Percentiles rank a stretch among this genome's conserved stretches.
Evolutionary conservation across 2,888 invertebrate genomes (phyloP).

Genomic region (Hemistola chrysoprasaria): DNA sequence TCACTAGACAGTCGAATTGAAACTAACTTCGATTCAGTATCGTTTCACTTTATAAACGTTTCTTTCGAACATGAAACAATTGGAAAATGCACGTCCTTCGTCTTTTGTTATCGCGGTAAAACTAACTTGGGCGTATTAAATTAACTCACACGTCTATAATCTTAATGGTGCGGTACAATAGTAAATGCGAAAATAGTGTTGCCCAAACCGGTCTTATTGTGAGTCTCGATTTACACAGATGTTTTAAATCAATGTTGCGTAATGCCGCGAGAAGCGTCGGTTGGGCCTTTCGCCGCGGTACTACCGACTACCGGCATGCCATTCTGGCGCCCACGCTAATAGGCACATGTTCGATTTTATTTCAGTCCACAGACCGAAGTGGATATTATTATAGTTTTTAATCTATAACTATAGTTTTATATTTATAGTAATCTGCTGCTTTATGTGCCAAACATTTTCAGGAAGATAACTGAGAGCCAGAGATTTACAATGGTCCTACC

Average conservation of each 20-base stretch:
- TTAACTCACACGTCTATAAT: constrained; percentile 51
- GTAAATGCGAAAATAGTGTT: constrained; percentile 56
- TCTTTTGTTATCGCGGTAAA: constrained; percentile 61
- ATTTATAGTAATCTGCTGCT: no score
- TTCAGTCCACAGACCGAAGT: constrained; percentile 48
- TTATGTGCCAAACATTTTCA: no score
- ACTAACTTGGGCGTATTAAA: constrained; percentile 57
- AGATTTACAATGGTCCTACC: no score
- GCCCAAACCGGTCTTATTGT: constrained; percentile 60
- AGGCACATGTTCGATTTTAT: constrained; percentile 54
- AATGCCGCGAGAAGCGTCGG: constrained; percentile 45
- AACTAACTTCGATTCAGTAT: constrained; percentile 24
- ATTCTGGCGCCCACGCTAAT: constrained; percentile 43
- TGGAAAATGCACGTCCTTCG: constrained; percentile 53
- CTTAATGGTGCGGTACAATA: constrained; percentile 53
- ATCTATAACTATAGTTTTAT: constrained; percentile 39
- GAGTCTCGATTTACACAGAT: constrained; percentile 45
- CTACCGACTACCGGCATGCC: constrained; percentile 41
- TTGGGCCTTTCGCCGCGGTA: constrained; percentile 51
- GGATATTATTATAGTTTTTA: no score
- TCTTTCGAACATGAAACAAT: constrained; percentile 19
- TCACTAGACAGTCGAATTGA: constrained; percentile 5
- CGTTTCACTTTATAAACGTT: constrained; percentile 23
- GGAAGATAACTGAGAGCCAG: no score
- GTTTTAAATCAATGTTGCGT: constrained; percentile 52